Percentiles rank a stretch among this genome's conserved stretches.
Conservation (phyloP, 1,140 invertebrate species). For the Drosophila sp. region DNA sequence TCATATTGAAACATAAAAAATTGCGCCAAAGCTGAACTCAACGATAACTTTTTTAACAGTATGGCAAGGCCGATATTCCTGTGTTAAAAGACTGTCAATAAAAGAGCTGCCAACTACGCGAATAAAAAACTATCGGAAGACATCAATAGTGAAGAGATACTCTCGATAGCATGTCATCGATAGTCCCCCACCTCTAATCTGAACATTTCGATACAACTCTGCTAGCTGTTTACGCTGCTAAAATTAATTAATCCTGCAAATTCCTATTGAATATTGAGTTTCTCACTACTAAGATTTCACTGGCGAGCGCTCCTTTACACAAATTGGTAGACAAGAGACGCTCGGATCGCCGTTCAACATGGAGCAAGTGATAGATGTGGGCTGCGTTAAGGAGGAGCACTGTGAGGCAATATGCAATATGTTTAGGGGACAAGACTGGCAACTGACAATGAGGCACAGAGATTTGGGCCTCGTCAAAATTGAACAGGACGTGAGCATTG, state of each 20-base stretch:
- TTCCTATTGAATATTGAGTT: constrained; percentile 1
- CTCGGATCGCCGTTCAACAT: constrained; percentile 2
- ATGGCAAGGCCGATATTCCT: neutral
- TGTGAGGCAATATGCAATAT: constrained; percentile 46
- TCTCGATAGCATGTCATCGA: no score
- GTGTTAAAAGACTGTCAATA: neutral
- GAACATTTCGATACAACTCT: no score
- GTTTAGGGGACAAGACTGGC: constrained; percentile 43
- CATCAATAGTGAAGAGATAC: no score
- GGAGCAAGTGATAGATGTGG: constrained; percentile 42
- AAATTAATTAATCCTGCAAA: constrained; percentile 9
- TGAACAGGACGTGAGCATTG: constrained; percentile 43
- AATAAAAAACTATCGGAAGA: constrained; percentile 32
- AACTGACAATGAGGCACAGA: constrained; percentile 36
- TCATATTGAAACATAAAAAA: neutral
- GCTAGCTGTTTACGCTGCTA: constrained; percentile 35
- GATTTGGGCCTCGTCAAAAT: constrained; percentile 42
- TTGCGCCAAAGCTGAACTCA: neutral
- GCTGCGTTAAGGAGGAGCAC: constrained; percentile 45
- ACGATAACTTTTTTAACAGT: neutral
- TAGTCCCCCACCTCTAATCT: no score
- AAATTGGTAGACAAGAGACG: neutral
- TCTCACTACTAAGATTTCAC: neutral
- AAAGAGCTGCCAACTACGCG: constrained; percentile 28
- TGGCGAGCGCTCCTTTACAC: neutral